Base-by-base conservation (phyloP, 2,113 vertebrate genomes). In the Crotalus helleri region DNA sequence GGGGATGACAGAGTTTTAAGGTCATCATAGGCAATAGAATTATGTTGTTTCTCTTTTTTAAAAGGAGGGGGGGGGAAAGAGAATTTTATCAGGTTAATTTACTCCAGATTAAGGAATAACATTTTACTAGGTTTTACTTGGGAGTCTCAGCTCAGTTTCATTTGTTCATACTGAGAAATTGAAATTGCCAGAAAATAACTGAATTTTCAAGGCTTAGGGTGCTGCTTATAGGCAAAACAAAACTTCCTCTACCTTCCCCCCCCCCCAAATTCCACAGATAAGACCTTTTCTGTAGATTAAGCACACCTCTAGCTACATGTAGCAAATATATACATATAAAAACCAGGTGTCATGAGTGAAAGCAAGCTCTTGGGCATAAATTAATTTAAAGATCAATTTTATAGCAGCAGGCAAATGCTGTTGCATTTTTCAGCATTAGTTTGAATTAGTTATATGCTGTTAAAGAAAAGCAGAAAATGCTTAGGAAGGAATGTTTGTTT, bases 401-500 rank as follows among this genome's bases (percentile, higher is more conserved):
- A 90, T 69, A 94, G 87, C 94, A 95, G 93, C 95, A 94, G 96
- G 95, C 92, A 96, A 97, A 95, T 94, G 93, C 95, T 96, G 91
- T 95, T 97, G 95, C 96, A 87, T 95, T 95, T 96, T 97, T 64
- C 93, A 96, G 96, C 95, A 95, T 98, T 97, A 96, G 95, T 96
- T 95, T 97, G 98, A 98, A 96, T 97, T 98, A 98, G 96, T 98
- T 96, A 97, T 97, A 89, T 95, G 95, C 97, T 98, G 97, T 98
- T 97, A 98, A 97, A 97, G 97, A 98, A 97, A 89, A 98, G 97
- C 97, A 98, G 97, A 92, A 98, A 98, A 97, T 97, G 97, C 97
- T 98, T 97, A 97, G 97, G 96, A 98, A 98, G 96, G 97, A 97
- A 97, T 98, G 97, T 98, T 98, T 98, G 96, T 97, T 98, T 98